These are phyloP conservation scores for Glareola pratincola DNA, from an alignment of 2,113 vertebrate genomes.

Conservation along the genomic window DNA sequence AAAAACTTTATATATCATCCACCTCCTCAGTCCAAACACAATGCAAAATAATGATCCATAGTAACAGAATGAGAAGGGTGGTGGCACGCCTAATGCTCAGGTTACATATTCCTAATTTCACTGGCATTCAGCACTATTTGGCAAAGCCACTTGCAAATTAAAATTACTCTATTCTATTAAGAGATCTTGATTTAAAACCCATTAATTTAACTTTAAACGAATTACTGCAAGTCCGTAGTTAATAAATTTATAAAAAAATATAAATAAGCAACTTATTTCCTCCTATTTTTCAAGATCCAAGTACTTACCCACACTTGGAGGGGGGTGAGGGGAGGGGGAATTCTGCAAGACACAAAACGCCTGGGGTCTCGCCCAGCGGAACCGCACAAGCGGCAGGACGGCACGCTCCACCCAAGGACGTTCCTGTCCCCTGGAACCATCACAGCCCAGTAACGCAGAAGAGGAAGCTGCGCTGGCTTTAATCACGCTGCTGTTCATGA, in stretches of 20 bases:
- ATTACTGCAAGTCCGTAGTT: not conserved
- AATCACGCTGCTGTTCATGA: not conserved
- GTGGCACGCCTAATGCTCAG: rapidly evolving
- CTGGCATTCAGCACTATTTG: not conserved
- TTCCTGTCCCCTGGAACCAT: not conserved
- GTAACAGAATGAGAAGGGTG: not conserved
- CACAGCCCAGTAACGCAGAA: not conserved
- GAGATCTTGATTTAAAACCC: not conserved
- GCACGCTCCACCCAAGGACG: not conserved
- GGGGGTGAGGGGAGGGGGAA: not conserved
- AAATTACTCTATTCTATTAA: not conserved
- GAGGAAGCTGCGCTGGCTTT: not conserved
- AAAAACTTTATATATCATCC: not conserved
- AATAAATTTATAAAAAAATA: not conserved
- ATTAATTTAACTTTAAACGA: not conserved
- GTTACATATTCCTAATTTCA: not conserved
- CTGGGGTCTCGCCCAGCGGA: not conserved
- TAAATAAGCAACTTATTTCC: not conserved
- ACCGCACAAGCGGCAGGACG: not conserved
- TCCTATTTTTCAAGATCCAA: not conserved
- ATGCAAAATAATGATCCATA: not conserved
- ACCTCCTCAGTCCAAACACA: not conserved
- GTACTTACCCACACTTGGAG: not conserved
- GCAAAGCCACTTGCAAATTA: not conserved
- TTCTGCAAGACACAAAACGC: not conserved